Evolutionary conservation across 2,113 vertebrate species (phyloP).

Genomic region (Circaetus cinerascens): DNA sequence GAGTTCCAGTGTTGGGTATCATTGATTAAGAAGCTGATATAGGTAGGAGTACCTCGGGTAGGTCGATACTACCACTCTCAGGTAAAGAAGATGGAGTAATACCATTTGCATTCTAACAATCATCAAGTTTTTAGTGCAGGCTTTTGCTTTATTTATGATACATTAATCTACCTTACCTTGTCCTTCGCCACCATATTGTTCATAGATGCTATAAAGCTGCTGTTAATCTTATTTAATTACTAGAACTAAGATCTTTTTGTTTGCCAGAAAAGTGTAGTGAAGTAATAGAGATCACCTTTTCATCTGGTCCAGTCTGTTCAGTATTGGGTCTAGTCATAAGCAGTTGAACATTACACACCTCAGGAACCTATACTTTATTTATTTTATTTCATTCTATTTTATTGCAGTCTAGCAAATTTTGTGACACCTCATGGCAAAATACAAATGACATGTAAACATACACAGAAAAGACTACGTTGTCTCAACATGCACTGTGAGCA

Average conservation of each 20-base stretch:
- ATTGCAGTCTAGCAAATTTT: neutral
- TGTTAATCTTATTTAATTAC: neutral
- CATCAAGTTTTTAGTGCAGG: neutral
- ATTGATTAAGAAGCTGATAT: neutral
- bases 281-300: neutral
- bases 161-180: neutral
- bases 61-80: neutral
- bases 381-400: neutral
- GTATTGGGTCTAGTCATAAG: neutral
- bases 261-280: neutral
- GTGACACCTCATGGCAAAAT: neutral
- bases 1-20: neutral
- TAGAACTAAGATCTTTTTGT: neutral
- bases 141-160: neutral
- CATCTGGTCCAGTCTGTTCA: neutral
- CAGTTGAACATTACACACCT: neutral
- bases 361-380: neutral
- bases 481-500: neutral
- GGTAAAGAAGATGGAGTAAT: neutral
- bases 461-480: neutral
- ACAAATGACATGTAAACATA: neutral
- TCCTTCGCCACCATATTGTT: neutral
- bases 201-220: neutral
- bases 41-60: neutral
- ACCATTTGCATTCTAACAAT: neutral